These are phyloP conservation scores for Baryphthengus martii DNA, from an alignment of 2,113 vertebrate genomes.

Conservation along the genomic window DNA sequence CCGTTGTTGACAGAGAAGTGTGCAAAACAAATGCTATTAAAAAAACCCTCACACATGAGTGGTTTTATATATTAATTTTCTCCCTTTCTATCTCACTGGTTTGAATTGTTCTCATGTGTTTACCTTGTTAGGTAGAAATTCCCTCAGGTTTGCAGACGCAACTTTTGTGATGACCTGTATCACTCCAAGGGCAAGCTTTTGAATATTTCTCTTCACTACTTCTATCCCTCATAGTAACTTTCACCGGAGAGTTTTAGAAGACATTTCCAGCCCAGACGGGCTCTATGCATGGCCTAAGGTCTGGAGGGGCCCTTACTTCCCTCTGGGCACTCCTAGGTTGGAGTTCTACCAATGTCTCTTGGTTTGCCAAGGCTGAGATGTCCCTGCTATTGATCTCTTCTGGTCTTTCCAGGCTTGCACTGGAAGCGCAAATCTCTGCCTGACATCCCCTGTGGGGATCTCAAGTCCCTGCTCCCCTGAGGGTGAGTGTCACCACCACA, in stretches of 20 bases:
- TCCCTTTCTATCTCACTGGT: neutral
- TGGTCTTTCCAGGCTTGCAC: neutral
- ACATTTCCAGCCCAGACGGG: rapidly evolving
- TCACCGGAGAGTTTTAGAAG: neutral
- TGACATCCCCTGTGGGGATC: neutral
- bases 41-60: neutral
- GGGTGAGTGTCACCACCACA: neutral
- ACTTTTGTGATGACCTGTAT: neutral
- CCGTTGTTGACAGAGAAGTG: neutral
- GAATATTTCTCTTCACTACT: neutral
- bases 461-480: neutral
- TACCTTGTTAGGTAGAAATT: neutral
- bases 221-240: neutral
- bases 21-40: neutral
- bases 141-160: neutral
- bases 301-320: neutral
- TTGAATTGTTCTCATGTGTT: neutral
- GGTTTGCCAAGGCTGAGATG: neutral
- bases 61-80: neutral
- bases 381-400: neutral
- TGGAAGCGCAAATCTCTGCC: neutral
- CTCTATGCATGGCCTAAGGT: neutral
- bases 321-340: neutral
- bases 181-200: neutral
- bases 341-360: neutral